phyloP scores from a whole-genome alignment of 2,888 invertebrate genomes.

The Exocentrus adspersus region DNA sequence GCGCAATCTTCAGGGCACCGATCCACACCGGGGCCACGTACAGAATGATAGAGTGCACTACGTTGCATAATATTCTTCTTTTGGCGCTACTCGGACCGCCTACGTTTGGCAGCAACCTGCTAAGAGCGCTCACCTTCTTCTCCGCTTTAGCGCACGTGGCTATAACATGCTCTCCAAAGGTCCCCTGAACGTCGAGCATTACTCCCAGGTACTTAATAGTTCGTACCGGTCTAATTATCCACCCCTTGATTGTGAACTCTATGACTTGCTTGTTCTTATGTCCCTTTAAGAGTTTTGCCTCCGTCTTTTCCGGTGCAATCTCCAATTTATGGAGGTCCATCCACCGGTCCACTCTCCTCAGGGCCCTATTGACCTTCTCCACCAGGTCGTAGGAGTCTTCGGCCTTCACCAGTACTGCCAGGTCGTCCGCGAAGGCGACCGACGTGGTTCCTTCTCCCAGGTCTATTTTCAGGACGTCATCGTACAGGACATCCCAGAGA shows the following conservation, averaged over 20 bases:
- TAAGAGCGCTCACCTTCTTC: background rate
- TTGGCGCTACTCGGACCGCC: conserved; percentile 1
- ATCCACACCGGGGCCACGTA: conserved; percentile 17
- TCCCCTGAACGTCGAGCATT: background rate
- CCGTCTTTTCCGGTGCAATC: conserved; percentile 11
- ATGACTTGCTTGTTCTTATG: no score
- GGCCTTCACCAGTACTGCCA: background rate
- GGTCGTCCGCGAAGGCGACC: background rate
- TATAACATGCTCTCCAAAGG: background rate
- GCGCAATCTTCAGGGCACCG: no score
- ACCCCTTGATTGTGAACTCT: background rate
- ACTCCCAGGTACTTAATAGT: background rate
- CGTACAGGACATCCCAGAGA: background rate
- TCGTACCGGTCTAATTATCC: background rate
- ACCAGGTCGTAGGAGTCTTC: background rate
- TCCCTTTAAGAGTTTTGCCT: no score
- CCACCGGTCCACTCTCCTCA: background rate
- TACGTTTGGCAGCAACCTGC: conserved; percentile 7
- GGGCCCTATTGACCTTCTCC: background rate
- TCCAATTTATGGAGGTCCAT: background rate
- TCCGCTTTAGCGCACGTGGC: no score
- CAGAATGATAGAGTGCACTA: background rate
- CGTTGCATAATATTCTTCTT: no score
- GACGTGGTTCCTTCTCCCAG: background rate
- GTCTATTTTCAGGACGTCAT: background rate